A percentile compares a stretch with the other conserved stretches of the same genome.
Conservation (phyloP, 2,888 invertebrate species). For the Acrobasis consociella region DNA sequence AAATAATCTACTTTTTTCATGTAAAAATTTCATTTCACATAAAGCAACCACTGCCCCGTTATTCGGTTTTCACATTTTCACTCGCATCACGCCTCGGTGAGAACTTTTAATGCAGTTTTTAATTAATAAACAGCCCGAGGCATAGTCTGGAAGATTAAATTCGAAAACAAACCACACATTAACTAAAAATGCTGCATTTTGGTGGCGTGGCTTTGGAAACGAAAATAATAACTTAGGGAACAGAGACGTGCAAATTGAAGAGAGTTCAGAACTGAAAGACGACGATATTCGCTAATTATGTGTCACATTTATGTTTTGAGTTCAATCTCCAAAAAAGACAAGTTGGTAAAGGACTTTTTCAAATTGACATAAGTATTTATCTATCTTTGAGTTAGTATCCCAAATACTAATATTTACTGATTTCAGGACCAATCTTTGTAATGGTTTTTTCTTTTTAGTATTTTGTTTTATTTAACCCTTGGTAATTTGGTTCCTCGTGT, state of each 20-base stretch:
- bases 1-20: background rate
- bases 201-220: slow-evolving; percentile 13
- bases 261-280: background rate
- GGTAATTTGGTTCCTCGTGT: too few species aligned
- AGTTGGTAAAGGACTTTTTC: background rate
- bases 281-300: too few species aligned
- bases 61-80: slow-evolving; percentile 14
- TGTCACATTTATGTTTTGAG: too few species aligned
- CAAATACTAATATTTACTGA: background rate
- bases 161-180: slow-evolving; percentile 16
- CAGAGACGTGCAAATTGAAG: background rate
- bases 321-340: too few species aligned
- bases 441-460: background rate
- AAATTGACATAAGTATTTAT: background rate
- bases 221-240: slow-evolving; percentile 20
- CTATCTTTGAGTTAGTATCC: too few species aligned
- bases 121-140: slow-evolving; percentile 22
- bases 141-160: slow-evolving; percentile 18
- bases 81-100: slow-evolving; percentile 8
- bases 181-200: slow-evolving; percentile 18
- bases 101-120: slow-evolving; percentile 22
- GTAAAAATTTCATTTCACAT: slow-evolving; percentile 1
- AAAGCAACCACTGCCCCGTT: slow-evolving; percentile 14
- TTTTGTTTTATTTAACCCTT: too few species aligned
- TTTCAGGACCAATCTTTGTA: background rate